Conservation (phyloP, 2,113 vertebrate genomes). For the Eurypyga helias region DNA sequence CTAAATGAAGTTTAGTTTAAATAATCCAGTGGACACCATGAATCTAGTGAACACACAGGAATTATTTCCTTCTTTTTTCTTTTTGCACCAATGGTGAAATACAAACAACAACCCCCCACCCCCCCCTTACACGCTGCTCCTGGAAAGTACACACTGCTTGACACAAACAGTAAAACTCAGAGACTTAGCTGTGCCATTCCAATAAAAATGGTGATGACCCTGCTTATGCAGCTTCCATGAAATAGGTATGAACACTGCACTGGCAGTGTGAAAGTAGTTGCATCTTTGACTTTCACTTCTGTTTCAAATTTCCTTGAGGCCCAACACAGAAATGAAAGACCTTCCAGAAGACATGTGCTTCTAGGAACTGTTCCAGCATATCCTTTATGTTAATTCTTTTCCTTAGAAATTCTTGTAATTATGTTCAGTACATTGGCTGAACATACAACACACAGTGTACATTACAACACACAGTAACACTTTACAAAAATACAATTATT, state of each 20-base stretch:
- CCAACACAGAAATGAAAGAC: constrained; percentile 64
- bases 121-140: background rate
- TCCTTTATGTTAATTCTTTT: constrained; percentile 55
- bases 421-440: background rate
- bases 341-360: constrained; percentile 53
- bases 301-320: constrained; percentile 76
- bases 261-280: constrained; percentile 49
- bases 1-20: background rate
- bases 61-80: constrained; percentile 1
- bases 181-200: constrained; percentile 60
- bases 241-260: constrained; percentile 67
- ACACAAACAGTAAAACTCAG: constrained; percentile 62
- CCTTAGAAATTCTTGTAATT: constrained; percentile 50
- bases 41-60: background rate
- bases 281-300: constrained; percentile 74
- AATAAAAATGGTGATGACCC: constrained; percentile 72
- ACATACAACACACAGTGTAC: no score
- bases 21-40: background rate
- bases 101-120: constrained; percentile 46
- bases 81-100: constrained; percentile 53
- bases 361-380: background rate
- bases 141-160: constrained; percentile 50
- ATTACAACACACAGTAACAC: background rate
- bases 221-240: constrained; percentile 67
- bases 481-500: background rate